These are phyloP conservation scores for Condylostylus longicornis DNA, from an alignment of 1,140 invertebrate genomes.

Conservation along the genomic window DNA sequence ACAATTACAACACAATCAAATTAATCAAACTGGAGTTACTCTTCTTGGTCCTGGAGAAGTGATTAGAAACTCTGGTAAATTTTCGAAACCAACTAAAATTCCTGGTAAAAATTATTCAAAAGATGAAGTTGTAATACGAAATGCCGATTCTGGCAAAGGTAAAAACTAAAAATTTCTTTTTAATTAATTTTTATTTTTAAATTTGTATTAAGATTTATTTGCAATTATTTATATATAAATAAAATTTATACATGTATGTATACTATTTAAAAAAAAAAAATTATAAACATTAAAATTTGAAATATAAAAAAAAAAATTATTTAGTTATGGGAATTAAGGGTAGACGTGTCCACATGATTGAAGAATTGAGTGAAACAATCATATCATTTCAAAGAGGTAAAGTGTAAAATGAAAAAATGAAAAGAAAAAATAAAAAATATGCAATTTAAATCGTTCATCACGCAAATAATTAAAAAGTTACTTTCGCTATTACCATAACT, in stretches of 20 bases:
- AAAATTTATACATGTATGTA: too few relatives aligned
- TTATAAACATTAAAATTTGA: too few relatives aligned
- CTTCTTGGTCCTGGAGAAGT: conserved; percentile 64
- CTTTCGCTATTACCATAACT: too few relatives aligned
- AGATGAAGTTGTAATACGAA: conserved; percentile 84
- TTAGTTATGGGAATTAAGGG: conserved; percentile 98
- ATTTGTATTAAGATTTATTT: not conserved
- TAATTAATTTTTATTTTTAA: conserved; percentile 4
- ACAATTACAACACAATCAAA: conserved; percentile 20
- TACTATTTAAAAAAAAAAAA: too few relatives aligned
- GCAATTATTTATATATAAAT: not conserved
- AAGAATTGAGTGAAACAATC: conserved; percentile 92
- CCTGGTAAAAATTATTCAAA: conserved; percentile 84
- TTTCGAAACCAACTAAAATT: conserved; percentile 72
- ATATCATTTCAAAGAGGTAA: conserved; percentile 98
- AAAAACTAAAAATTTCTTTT: conserved; percentile 14
- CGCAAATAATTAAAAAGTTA: too few relatives aligned
- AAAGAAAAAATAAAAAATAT: too few relatives aligned
- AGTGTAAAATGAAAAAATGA: too few relatives aligned
- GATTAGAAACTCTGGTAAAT: conserved; percentile 75
- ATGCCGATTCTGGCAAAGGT: conserved; percentile 91
- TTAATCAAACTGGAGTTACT: too few relatives aligned
- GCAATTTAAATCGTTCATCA: too few relatives aligned
- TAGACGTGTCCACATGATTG: conserved; percentile 90
- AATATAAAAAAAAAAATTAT: too few relatives aligned